These are phyloP conservation scores for Onychomys leucogaster DNA, from an alignment of 2,797 vertebrate species.

Conservation along the genomic window DNA sequence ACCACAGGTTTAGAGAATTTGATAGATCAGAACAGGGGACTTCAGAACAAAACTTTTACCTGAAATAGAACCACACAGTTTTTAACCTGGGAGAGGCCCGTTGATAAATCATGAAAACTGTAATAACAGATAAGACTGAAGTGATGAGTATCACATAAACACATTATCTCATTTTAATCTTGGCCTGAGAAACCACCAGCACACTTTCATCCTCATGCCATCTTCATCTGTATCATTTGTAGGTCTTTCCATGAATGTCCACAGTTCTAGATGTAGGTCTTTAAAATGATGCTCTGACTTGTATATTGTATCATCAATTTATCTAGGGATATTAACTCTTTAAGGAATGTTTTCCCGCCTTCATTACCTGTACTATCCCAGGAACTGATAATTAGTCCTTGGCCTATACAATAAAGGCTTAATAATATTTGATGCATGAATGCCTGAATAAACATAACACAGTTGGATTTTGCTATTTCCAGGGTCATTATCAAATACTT, in stretches of 20 bases:
- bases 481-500: background rate
- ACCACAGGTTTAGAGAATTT: background rate
- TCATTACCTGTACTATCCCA: background rate
- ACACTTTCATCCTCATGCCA: accelerated
- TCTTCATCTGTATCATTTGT: background rate
- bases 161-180: background rate
- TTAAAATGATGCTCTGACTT: background rate
- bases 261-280: background rate
- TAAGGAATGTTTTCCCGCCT: background rate
- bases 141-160: too few relatives aligned
- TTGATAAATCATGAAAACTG: background rate
- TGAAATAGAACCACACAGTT: background rate
- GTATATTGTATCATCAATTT: background rate
- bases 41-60: background rate
- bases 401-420: background rate
- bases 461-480: background rate
- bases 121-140: background rate
- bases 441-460: background rate
- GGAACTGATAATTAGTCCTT: background rate
- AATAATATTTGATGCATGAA: background rate
- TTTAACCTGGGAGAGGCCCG: background rate
- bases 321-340: background rate
- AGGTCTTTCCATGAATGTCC: background rate
- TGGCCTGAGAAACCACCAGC: background rate
- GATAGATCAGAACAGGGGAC: background rate